Conservation (phyloP, 30 jellyfish, hydroid and myxozoan genomes). For the Clytia hemisphaerica region DNA sequence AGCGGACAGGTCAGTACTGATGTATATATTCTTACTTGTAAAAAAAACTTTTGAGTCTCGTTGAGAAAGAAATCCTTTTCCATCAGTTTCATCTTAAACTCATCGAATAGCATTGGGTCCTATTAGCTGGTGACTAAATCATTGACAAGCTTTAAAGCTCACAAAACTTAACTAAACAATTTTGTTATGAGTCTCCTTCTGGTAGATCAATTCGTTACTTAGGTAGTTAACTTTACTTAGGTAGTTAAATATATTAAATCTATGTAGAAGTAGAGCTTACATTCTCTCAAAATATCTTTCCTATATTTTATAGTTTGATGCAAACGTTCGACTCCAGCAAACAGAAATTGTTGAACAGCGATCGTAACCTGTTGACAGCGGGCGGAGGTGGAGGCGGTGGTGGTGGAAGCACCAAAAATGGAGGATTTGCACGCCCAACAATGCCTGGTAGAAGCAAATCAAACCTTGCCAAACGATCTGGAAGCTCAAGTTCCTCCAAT, state of each 20-base stretch:
- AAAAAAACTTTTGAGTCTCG: neutral
- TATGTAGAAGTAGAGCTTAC: too few species aligned
- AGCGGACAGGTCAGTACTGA: conserved; percentile 63
- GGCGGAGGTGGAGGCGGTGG: too few species aligned
- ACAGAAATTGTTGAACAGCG: conserved; percentile 88
- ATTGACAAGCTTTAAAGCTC: too few species aligned
- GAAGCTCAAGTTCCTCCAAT: too few species aligned
- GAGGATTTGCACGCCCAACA: conserved; percentile 53
- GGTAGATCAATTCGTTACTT: too few species aligned
- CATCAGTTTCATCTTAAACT: conserved; percentile 2
- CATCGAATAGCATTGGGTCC: too few species aligned
- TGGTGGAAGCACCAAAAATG: too few species aligned
- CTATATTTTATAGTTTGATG: conserved; percentile 57
- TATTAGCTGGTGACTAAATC: too few species aligned
- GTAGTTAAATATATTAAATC: too few species aligned
- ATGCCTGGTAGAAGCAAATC: conserved; percentile 46
- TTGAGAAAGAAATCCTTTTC: neutral
- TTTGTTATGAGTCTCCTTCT: neutral
- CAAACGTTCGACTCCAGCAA: conserved; percentile 73
- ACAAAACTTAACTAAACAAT: neutral
- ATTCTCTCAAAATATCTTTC: neutral
- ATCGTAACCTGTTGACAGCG: conserved; percentile 69
- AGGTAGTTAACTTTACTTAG: too few species aligned
- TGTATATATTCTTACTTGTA: neutral
- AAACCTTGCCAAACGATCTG: conserved; percentile 35